Conservation (phyloP, 2,113 vertebrate species). For the Syngnathoides biaculeatus region DNA sequence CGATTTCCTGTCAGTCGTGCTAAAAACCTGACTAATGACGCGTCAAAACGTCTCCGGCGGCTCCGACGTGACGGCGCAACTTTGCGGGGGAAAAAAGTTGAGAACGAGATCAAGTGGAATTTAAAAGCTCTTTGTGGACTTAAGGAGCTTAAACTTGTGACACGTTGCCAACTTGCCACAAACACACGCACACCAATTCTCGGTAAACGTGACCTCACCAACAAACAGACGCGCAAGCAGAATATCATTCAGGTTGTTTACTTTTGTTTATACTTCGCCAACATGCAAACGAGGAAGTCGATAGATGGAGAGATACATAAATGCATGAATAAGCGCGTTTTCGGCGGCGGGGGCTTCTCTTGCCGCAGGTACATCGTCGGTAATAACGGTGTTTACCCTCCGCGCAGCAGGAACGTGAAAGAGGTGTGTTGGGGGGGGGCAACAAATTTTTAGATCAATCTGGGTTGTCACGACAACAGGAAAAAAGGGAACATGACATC, state of each 20-base stretch:
- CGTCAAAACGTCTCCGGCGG: not conserved
- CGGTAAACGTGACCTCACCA: not conserved
- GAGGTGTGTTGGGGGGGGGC: not conserved
- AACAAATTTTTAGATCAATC: slow-evolving; percentile 45
- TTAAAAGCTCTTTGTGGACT: not conserved
- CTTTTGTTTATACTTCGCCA: slow-evolving; percentile 96
- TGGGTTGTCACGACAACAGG: slow-evolving; percentile 48
- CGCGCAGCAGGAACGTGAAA: slow-evolving; percentile 69
- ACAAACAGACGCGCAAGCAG: not conserved
- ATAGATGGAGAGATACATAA: slow-evolving; percentile 88
- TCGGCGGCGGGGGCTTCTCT: slow-evolving; percentile 42
- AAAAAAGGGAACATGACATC: not conserved
- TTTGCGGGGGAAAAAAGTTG: not conserved
- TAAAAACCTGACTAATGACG: not conserved
- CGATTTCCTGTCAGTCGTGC: not conserved
- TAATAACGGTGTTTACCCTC: slow-evolving; percentile 34
- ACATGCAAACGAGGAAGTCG: slow-evolving; percentile 80
- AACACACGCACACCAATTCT: not conserved
- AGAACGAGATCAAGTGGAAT: not conserved
- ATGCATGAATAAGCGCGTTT: slow-evolving; percentile 86
- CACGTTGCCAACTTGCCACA: not conserved
- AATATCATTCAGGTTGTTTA: slow-evolving; percentile 36
- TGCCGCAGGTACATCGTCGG: slow-evolving; percentile 70
- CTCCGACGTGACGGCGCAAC: not conserved
- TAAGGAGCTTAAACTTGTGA: slow-evolving; percentile 7